These are phyloP conservation scores for Enoplosus armatus DNA, from an alignment of 2,797 vertebrate species.

Conservation along the genomic window DNA sequence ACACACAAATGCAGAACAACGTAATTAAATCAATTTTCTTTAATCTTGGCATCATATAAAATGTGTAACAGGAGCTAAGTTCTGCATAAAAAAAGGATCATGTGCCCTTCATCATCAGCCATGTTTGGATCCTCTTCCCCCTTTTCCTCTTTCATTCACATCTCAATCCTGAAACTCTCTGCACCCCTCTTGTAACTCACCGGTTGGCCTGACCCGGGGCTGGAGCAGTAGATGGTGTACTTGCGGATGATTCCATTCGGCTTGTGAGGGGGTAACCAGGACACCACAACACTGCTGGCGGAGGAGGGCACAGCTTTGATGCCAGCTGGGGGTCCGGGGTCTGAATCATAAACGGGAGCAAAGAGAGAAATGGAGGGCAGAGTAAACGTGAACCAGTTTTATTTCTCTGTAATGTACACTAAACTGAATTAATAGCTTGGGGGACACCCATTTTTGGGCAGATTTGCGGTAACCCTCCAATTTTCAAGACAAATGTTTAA, in stretches of 20 bases:
- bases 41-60: slow-evolving; percentile 42
- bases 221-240: slow-evolving; percentile 99
- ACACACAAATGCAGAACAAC: slow-evolving; percentile 36
- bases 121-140: slow-evolving; percentile 29
- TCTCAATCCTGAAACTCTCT: slow-evolving; percentile 34
- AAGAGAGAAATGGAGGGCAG: slow-evolving; percentile 31
- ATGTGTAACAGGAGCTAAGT: slow-evolving; percentile 32
- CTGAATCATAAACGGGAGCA: slow-evolving; percentile 76
- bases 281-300: slow-evolving; percentile 95
- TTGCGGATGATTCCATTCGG: slow-evolving; percentile 99
- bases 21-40: slow-evolving; percentile 46
- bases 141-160: slow-evolving; percentile 27
- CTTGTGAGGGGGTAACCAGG: slow-evolving; percentile 96
- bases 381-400: slow-evolving; percentile 18
- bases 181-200: slow-evolving; percentile 83
- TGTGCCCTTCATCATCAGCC: slow-evolving; percentile 20
- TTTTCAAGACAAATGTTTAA: no score
- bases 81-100: slow-evolving; percentile 18
- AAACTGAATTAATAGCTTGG: neutral
- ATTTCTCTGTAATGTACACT: neutral
- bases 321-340: slow-evolving; percentile 96
- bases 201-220: slow-evolving; percentile 95
- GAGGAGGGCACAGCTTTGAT: slow-evolving; percentile 98
- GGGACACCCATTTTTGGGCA: neutral
- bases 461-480: neutral